Evolutionary conservation across 2,797 vertebrate genomes (phyloP).

Genomic region (Lithobates sylvaticus): DNA sequence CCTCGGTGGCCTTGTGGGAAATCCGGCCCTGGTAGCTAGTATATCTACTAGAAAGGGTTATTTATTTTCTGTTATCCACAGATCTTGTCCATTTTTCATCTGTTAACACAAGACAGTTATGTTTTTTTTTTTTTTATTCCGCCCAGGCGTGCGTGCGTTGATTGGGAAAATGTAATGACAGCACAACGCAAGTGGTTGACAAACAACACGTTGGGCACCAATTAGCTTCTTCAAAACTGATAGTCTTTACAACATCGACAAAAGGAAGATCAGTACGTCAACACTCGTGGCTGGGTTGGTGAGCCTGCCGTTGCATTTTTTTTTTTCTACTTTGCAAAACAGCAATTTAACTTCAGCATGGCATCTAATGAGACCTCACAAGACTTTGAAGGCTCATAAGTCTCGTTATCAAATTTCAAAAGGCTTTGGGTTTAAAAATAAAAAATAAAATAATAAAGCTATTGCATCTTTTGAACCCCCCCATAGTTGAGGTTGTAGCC

Average conservation of each 20-base stretch:
- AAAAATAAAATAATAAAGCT: not conserved
- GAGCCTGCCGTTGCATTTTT: conserved; percentile 49
- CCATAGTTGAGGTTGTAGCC: not conserved
- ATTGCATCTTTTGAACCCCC: not conserved
- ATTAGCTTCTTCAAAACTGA: conserved; percentile 61
- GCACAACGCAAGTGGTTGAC: conserved; percentile 60
- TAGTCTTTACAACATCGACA: conserved; percentile 3
- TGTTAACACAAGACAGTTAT: conserved; percentile 68
- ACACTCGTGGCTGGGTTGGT: conserved; percentile 16
- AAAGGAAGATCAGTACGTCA: conserved; percentile 52
- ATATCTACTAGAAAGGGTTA: too few relatives aligned
- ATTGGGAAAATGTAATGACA: conserved; percentile 62
- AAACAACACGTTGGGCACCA: conserved; percentile 59
- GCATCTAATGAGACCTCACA: conserved; percentile 65
- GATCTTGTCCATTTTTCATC: conserved; percentile 67
- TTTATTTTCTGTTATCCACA: too few relatives aligned
- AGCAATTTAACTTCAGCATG: conserved; percentile 61
- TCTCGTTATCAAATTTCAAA: conserved; percentile 53
- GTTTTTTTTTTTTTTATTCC: conserved; percentile 8
- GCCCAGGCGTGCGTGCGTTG: conserved; percentile 8
- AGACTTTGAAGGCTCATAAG: conserved; percentile 60
- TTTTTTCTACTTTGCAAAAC: conserved; percentile 34
- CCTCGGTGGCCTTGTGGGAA: too few relatives aligned
- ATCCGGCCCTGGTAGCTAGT: too few relatives aligned
- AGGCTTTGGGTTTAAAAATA: not conserved